Conservation (phyloP, 2,888 invertebrate genomes). For the Chelonus formosanus region DNA sequence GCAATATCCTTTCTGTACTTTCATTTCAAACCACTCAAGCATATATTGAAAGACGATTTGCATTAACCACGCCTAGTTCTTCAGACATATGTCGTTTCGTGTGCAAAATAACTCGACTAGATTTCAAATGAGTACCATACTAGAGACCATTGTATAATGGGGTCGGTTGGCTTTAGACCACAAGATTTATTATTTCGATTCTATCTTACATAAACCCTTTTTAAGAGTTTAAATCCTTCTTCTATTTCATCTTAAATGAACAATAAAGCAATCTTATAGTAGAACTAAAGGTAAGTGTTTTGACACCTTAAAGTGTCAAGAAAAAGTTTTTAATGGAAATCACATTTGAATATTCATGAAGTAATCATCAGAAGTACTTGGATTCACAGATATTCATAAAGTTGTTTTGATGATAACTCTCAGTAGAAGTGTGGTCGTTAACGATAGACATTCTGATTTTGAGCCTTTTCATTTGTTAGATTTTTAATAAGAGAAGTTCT, state of each 20-base stretch:
- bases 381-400: no score
- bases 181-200: slow-evolving; percentile 34
- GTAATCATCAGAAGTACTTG: no score
- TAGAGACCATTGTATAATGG: slow-evolving; percentile 31
- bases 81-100: slow-evolving; percentile 27
- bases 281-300: no score
- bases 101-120: slow-evolving; percentile 24
- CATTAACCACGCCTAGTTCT: slow-evolving; percentile 49
- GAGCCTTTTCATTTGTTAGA: no score
- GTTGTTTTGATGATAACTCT: no score
- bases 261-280: background rate
- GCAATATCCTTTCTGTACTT: slow-evolving; percentile 19
- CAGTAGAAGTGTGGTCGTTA: no score
- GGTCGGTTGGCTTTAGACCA: slow-evolving; percentile 45
- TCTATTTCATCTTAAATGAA: slow-evolving; percentile 4
- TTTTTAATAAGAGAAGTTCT: no score
- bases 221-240: background rate
- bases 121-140: slow-evolving; percentile 16
- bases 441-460: no score
- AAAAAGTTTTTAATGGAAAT: no score
- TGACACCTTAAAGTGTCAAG: no score
- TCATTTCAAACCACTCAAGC: slow-evolving; percentile 54
- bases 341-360: no score
- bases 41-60: slow-evolving; percentile 54
- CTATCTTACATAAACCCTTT: background rate